phyloP scores from a whole-genome alignment of 2,888 invertebrate genomes.

The Aspidapion aeneum region DNA sequence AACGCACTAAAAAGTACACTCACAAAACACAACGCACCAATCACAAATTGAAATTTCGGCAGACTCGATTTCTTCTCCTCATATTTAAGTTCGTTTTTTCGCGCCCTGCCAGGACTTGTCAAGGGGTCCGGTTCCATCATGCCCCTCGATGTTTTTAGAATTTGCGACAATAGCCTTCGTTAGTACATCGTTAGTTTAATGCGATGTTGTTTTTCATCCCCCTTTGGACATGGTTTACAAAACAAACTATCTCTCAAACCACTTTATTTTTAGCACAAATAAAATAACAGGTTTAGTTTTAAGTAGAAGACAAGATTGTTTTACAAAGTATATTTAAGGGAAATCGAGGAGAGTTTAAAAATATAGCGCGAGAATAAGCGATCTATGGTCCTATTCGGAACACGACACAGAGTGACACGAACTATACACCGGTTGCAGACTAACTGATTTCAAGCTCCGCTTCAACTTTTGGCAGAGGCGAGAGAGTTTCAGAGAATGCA shows the following conservation, averaged over 20 bases:
- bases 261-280: not conserved
- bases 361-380: not conserved
- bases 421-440: constrained; percentile 34
- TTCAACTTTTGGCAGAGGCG: constrained; percentile 45
- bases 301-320: not conserved
- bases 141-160: constrained; percentile 29
- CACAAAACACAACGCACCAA: constrained; percentile 62
- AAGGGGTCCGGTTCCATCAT: constrained; percentile 43
- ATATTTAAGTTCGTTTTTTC: constrained; percentile 29
- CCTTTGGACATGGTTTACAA: constrained; percentile 22
- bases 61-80: constrained; percentile 18
- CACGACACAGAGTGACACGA: constrained; percentile 11
- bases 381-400: not conserved
- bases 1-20: constrained; percentile 60
- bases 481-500: not conserved
- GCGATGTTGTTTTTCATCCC: constrained; percentile 21
- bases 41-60: constrained; percentile 48
- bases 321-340: not conserved
- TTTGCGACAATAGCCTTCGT: constrained; percentile 34
- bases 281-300: not conserved
- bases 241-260: constrained; percentile 9
- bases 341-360: not conserved
- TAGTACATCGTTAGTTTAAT: constrained; percentile 33
- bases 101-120: constrained; percentile 31
- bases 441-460: constrained; percentile 35